phyloP scores from a whole-genome alignment of 2,888 invertebrate species.

The Drosophila ezoana region DNA sequence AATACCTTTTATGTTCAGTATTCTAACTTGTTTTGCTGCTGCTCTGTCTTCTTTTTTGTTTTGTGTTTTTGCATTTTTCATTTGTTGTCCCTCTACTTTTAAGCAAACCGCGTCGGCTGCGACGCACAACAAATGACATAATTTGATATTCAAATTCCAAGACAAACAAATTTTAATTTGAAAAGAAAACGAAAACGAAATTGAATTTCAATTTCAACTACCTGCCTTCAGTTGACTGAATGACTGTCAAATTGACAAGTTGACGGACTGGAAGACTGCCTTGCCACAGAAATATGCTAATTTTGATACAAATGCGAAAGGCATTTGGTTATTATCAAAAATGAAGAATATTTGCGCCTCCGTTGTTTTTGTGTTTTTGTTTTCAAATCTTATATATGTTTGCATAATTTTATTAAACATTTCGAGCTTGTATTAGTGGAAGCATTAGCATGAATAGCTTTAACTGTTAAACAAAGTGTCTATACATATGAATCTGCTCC shows the following conservation, averaged over 20 bases:
- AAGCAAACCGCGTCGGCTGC: conserved; percentile 28
- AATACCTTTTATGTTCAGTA: not conserved
- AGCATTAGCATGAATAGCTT: conserved; percentile 51
- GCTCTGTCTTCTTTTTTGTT: conserved; percentile 20
- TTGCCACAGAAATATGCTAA: conserved; percentile 41
- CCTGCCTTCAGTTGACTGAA: conserved; percentile 52
- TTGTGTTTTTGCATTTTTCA: conserved; percentile 16
- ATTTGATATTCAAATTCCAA: conserved; percentile 77
- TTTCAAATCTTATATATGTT: conserved; percentile 36
- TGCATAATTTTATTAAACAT: conserved; percentile 65
- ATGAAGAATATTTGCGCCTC: conserved; percentile 23
- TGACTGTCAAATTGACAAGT: conserved; percentile 29
- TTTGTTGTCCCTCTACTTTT: conserved; percentile 23
- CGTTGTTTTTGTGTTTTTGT: conserved; percentile 22
- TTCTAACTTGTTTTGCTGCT: conserved; percentile 20
- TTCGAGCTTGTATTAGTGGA: conserved; percentile 39
- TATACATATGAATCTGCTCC: conserved; percentile 19
- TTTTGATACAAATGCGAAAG: conserved; percentile 35
- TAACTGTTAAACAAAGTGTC: conserved; percentile 53
- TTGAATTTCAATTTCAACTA: conserved; percentile 76
- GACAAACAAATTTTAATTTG: conserved; percentile 76
- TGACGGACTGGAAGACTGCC: conserved; percentile 17
- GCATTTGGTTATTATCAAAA: conserved; percentile 48
- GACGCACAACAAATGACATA: conserved; percentile 74
- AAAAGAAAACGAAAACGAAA: conserved; percentile 81